A percentile compares a stretch with the other conserved stretches of the same genome.
Evolutionary conservation across 2,888 invertebrate species (phyloP).

Genomic region (Bibio marci): DNA sequence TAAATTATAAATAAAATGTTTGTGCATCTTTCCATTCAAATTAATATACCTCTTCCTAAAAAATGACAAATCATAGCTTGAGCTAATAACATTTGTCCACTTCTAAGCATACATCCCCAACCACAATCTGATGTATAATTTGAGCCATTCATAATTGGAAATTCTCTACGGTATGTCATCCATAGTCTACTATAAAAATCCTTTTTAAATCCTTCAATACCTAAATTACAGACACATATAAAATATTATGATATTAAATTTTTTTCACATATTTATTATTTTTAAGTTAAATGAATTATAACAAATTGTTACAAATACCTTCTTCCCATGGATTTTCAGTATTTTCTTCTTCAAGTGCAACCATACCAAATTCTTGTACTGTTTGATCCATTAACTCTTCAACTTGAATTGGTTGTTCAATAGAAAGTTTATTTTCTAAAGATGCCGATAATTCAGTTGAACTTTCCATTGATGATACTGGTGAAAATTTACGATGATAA

Average conservation of each 20-base stretch:
- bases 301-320: constrained; percentile 2
- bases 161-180: constrained; percentile 78
- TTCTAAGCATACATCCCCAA: constrained; percentile 78
- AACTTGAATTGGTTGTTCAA: neutral
- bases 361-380: constrained; percentile 30
- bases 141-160: constrained; percentile 64
- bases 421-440: constrained; percentile 11
- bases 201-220: constrained; percentile 65
- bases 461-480: constrained; percentile 33
- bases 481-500: constrained; percentile 56
- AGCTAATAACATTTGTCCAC: constrained; percentile 85
- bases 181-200: constrained; percentile 73
- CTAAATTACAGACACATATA: no score
- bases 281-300: no score
- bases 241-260: no score
- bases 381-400: constrained; percentile 13
- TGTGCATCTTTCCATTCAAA: neutral
- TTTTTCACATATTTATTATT: no score
- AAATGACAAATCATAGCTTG: constrained; percentile 74
- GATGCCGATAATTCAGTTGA: constrained; percentile 23
- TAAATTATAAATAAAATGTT: constrained; percentile 4
- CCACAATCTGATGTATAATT: constrained; percentile 79
- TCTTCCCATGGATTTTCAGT: constrained; percentile 28
- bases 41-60: constrained; percentile 48
- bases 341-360: constrained; percentile 8